phyloP scores from a whole-genome alignment of 2,113 vertebrate species.

The Gadus chalcogrammus region DNA sequence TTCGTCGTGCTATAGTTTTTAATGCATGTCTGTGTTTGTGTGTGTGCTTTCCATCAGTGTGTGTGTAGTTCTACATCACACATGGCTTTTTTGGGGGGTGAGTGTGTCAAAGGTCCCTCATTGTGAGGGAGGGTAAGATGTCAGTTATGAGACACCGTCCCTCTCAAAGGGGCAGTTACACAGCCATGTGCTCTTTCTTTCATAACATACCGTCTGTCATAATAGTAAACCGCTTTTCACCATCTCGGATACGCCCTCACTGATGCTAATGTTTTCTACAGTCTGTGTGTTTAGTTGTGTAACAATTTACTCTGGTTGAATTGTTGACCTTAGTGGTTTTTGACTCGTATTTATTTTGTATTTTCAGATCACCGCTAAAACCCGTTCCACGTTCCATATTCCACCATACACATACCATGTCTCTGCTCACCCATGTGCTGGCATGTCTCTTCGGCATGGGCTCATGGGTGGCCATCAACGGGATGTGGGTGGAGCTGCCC shows the following conservation, averaged over 20 bases:
- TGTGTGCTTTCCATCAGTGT: neutral
- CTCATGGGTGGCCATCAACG: constrained; percentile 85
- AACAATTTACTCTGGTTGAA: no score
- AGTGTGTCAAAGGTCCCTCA: constrained; percentile 53
- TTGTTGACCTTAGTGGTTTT: no score
- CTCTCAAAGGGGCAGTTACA: no score
- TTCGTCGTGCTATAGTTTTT: no score
- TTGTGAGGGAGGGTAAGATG: constrained; percentile 7
- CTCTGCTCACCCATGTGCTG: constrained; percentile 70
- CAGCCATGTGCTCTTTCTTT: no score
- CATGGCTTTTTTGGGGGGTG: constrained; percentile 27
- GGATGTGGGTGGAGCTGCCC: constrained; percentile 84
- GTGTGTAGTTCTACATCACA: constrained; percentile 11
- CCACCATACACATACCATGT: constrained; percentile 61
- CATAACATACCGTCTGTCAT: no score
- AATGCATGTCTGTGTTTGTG: no score
- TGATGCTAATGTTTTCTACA: no score
- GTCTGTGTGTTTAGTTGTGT: no score
- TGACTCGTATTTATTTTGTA: constrained; percentile 14
- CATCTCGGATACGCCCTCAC: no score
- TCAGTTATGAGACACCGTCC: no score
- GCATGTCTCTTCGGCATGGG: constrained; percentile 79
- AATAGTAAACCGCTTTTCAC: no score
- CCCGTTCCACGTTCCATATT: neutral
- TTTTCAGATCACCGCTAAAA: constrained; percentile 47